Evolutionary conservation across 2,113 vertebrate genomes (phyloP).

Genomic region (Willisornis vidua): DNA sequence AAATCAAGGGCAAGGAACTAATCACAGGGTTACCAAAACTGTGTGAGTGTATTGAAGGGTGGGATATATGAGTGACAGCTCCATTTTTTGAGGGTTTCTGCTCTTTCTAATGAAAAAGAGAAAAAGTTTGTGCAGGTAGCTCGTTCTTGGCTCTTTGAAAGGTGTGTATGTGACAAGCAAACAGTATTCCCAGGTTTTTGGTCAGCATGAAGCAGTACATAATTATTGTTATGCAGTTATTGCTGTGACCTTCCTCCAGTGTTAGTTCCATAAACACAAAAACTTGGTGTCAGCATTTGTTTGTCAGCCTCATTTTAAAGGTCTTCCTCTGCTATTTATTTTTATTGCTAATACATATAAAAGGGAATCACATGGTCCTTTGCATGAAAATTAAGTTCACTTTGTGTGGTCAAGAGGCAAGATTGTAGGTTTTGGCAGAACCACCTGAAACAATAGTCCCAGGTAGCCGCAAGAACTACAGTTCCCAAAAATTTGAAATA

Average conservation of each 20-base stretch:
- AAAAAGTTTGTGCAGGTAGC: neutral
- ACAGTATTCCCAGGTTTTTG: neutral
- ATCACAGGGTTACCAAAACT: neutral
- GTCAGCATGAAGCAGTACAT: neutral
- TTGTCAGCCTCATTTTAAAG: neutral
- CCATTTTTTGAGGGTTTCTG: neutral
- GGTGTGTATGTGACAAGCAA: neutral
- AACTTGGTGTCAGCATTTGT: neutral
- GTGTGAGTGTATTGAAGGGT: neutral
- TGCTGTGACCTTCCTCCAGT: constrained; percentile 8
- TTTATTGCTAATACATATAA: neutral
- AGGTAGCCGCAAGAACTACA: neutral
- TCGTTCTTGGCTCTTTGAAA: neutral
- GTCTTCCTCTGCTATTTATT: neutral
- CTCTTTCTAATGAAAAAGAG: neutral
- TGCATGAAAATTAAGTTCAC: neutral
- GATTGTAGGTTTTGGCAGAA: neutral
- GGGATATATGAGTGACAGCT: neutral
- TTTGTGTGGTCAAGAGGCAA: neutral
- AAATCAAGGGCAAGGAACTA: neutral
- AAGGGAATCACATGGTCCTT: neutral
- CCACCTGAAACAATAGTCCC: neutral
- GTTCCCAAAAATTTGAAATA: neutral
- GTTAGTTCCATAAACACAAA: neutral
- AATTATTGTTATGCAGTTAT: neutral